Evolutionary conservation across 64 coral and sea anemone species (phyloP), one percentile per base, ranked within the genome.

Genomic region (Stichodactyla mertensii): DNA sequence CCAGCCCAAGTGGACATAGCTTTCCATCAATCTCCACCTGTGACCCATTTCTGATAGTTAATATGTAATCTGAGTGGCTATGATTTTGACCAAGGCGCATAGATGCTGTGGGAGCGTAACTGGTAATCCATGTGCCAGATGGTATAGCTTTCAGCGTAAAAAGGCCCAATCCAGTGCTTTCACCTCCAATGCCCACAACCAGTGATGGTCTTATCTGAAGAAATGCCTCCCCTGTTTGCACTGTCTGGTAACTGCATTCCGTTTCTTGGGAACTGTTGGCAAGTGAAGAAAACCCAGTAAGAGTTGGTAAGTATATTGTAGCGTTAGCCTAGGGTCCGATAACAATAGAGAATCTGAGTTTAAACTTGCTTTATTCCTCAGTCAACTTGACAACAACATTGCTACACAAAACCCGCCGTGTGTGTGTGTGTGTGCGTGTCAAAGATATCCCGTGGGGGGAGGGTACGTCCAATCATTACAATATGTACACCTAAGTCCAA

Each of bases 81-180:
- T 83, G 87, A 13, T 55, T 18, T 69, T 36, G 31, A 77, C 78
- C 89, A 55, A 11, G 89, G 51, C 86, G 89, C 22, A 90, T 56
- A 70, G 89, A 83, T 86, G 88, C 62, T 57, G 83, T 86, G 36
- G 89, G 89, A 20, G 89, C 89, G 58, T 86, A 90, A 83, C 89
- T 91, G 86, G 83, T 86, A 51, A 91, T 91, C 89, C 83, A 91
- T 55, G 89, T 91, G 82, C 18, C 24, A 51, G 82, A 51, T 51
- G 82, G 89, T 56, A 86, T 90, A 16, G 82, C 54, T 56, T 90
- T 90, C 20, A 90, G 11, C 10, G 89, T 90, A 77, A 90, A 90
- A 8, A 90, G 16, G 58, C 83, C 83, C 23, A 15, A 14, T 23
- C 89, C 83, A 51, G 82, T 90, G 31, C 82, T 85, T 55, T 36